A percentile compares a stretch with the other conserved stretches of the same genome.
These are phyloP conservation scores for Baryphthengus martii DNA, from an alignment of 2,113 vertebrate species.

Conservation along the genomic window DNA sequence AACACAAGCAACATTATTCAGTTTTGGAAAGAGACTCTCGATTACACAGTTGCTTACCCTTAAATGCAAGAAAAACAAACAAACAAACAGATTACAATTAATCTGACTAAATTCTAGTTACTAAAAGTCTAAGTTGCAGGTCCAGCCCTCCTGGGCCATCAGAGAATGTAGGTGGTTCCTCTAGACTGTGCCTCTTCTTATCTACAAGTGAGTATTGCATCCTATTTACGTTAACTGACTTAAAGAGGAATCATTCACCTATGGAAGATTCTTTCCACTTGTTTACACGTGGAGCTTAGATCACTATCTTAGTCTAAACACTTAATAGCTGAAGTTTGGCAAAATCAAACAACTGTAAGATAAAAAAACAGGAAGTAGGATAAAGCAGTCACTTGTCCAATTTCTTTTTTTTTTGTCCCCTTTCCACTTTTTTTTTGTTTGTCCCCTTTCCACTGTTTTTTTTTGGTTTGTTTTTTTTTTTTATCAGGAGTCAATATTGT, in stretches of 20 bases:
- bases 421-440: not conserved
- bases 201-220: not conserved
- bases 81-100: not conserved
- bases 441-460: too few relatives aligned
- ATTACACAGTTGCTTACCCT: not conserved
- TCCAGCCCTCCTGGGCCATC: not conserved
- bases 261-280: not conserved
- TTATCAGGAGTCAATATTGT: not conserved
- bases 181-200: not conserved
- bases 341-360: not conserved
- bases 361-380: not conserved
- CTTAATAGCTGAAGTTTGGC: not conserved
- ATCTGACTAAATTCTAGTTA: not conserved
- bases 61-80: not conserved
- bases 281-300: not conserved
- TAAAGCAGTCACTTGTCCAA: not conserved
- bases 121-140: not conserved
- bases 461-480: not conserved
- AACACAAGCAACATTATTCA: not conserved
- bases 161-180: rapidly evolving
- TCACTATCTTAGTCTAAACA: not conserved
- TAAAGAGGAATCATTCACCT: not conserved
- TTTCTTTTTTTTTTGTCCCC: not conserved
- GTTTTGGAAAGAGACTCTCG: not conserved
- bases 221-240: not conserved